A percentile compares a stretch with the other conserved stretches of the same genome.
Evolutionary conservation across 2,113 vertebrate genomes (phyloP).

Genomic region (Galemys pyrenaicus): DNA sequence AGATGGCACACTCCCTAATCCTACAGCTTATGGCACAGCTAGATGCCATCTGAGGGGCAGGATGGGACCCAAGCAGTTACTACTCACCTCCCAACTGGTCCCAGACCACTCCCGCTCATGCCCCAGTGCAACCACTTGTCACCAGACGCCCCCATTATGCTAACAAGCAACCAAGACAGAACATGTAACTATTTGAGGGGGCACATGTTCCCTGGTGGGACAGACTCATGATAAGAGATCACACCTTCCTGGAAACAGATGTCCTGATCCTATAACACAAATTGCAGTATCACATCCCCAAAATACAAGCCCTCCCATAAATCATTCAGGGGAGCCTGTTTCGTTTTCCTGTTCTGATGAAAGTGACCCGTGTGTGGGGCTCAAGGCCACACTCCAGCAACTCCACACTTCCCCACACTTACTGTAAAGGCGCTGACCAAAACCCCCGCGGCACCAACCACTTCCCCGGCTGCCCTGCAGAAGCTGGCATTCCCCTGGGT

Average conservation of each 20-base stretch:
- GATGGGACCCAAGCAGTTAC: neutral
- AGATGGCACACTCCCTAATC: slow-evolving; percentile 50
- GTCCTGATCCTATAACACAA: slow-evolving; percentile 68
- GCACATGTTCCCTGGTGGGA: slow-evolving; percentile 23
- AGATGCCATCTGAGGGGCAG: neutral
- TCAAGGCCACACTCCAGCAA: slow-evolving; percentile 68
- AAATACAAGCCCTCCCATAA: slow-evolving; percentile 79
- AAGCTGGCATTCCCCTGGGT: neutral
- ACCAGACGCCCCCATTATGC: slow-evolving; percentile 37
- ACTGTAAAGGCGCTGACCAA: slow-evolving; percentile 76
- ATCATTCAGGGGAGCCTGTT: slow-evolving; percentile 76
- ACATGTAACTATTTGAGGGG: slow-evolving; percentile 41
- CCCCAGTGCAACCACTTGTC: neutral
- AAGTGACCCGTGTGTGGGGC: slow-evolving; percentile 71
- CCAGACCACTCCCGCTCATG: neutral
- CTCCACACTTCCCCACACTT: slow-evolving; percentile 75
- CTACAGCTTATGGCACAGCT: neutral
- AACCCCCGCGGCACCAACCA: slow-evolving; percentile 31
- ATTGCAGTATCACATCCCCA: slow-evolving; percentile 80
- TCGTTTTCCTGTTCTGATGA: slow-evolving; percentile 82
- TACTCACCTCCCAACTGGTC: slow-evolving; percentile 8
- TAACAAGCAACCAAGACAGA: slow-evolving; percentile 55
- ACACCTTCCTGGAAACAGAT: slow-evolving; percentile 79
- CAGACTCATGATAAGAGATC: slow-evolving; percentile 40
- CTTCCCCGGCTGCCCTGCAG: slow-evolving; percentile 1